Evolutionary conservation across 2,113 vertebrate genomes (phyloP), one percentile per base, ranked within the genome.

Genomic region (Ancistrus triradiatus): DNA sequence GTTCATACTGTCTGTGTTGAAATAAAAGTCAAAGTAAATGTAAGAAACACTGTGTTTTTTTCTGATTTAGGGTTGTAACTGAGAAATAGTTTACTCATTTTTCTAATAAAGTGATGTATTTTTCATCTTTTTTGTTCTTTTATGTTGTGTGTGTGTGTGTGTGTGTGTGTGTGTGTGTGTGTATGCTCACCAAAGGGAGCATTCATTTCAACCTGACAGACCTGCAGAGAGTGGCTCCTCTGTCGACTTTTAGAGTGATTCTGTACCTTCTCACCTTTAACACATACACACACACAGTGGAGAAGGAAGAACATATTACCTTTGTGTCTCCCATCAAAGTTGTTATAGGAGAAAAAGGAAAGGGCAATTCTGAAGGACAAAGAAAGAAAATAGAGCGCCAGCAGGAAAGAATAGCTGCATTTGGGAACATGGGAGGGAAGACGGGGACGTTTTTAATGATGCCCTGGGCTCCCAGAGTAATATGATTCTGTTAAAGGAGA

Each of bases 401-500:
- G 64, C 9, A 62, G 38, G 61, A 57, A 63, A 73, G 64, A 61
- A 72, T 72, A 67, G 62, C 51, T 24, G 52, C 55, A 43, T 42
- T 11, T 21, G 66, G 59, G 64, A 59, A 19, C 42, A 40, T 35
- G 64, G 46, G 63, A 67, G 10, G 24, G 31, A 14, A 57, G 48
- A 61, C 22, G 21, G 69, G 40, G 40, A 28, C 43, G 47, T 59
- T 69, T 59, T 65, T 76, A 73, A 70, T 48, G 43, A 52, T 7
- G 48, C 57, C 57, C 70, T 58, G 49, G 53, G 65, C 59, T 59
- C 59, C 24, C 3, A 50, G 58, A 51, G 19, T 67, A 63, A 72
- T 58, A 68, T 43, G 58, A 55, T 66, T 52, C 48, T 68, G 70
- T 77, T 77, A 72, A 76, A 74, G 74, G 66, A 62, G 57, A 59